Conservation (phyloP, 2,113 vertebrate genomes). For the Varanus salvator region DNA sequence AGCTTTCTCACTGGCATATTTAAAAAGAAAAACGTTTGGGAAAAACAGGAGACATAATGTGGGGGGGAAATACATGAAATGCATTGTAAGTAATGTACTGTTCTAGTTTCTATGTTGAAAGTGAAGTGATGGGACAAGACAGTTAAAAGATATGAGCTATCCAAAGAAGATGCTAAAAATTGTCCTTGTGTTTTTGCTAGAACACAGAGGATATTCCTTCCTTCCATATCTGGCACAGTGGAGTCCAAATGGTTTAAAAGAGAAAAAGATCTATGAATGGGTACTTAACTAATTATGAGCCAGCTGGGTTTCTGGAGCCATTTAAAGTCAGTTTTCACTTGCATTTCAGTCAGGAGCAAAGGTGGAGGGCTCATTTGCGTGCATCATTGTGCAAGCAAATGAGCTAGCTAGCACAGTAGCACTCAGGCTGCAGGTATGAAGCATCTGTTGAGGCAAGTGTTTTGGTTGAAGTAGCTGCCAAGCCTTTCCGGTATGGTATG, state of each 20-base stretch:
- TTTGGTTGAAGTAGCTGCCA: neutral
- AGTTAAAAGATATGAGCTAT: too few relatives aligned
- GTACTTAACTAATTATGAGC: neutral
- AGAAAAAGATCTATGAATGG: neutral
- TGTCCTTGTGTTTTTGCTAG: too few relatives aligned
- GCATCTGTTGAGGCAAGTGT: neutral
- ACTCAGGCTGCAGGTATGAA: neutral
- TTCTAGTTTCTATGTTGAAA: too few relatives aligned
- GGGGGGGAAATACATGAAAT: too few relatives aligned
- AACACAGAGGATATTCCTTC: too few relatives aligned
- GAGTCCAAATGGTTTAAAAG: neutral
- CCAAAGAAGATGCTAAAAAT: too few relatives aligned
- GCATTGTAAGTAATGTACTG: too few relatives aligned
- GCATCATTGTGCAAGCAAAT: neutral
- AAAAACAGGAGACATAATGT: too few relatives aligned
- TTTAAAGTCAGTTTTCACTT: neutral
- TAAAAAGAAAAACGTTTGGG: too few relatives aligned
- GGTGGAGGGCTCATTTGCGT: neutral
- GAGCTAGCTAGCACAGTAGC: neutral
- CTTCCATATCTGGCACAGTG: too few relatives aligned
- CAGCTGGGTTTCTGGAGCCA: neutral
- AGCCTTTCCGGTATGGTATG: neutral
- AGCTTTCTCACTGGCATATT: neutral
- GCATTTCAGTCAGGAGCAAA: constrained; percentile 2
- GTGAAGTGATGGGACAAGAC: too few relatives aligned